These are phyloP conservation scores for Micoletzkya japonica DNA, from an alignment of 2,888 invertebrate species.

Conservation along the genomic window DNA sequence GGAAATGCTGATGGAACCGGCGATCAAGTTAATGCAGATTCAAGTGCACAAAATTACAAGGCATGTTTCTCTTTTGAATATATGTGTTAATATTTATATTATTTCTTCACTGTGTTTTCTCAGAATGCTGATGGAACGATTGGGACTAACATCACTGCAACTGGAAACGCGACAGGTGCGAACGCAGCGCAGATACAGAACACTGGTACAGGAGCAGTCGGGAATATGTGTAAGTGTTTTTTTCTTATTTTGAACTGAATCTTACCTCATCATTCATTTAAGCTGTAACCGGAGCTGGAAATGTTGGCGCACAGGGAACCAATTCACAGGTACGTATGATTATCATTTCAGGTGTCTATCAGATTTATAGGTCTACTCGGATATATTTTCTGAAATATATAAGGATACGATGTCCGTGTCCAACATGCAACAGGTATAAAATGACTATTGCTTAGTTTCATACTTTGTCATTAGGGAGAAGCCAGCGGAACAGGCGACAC, in stretches of 20 bases:
- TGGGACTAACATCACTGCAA: constrained; percentile 49
- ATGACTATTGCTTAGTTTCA: not conserved
- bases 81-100: not conserved
- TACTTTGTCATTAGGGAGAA: constrained; percentile 33
- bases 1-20: constrained; percentile 40
- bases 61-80: not conserved
- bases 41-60: constrained; percentile 44
- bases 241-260: not conserved
- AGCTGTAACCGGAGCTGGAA: constrained; percentile 38
- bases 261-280: not conserved
- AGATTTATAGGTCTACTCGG: constrained; percentile 33
- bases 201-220: constrained; percentile 36
- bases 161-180: constrained; percentile 46
- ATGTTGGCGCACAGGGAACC: constrained; percentile 39
- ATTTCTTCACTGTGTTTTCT: not conserved
- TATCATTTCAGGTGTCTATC: not conserved
- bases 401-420: constrained; percentile 38
- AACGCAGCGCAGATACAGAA: constrained; percentile 35
- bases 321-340: constrained; percentile 28
- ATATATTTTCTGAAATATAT: constrained; percentile 44
- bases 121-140: constrained; percentile 40
- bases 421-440: constrained; percentile 32
- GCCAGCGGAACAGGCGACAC: constrained; percentile 45
- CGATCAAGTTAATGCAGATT: constrained; percentile 39
- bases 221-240: constrained; percentile 32